Base-by-base conservation (phyloP, 2,888 invertebrate genomes). In the Syritta pipiens region DNA sequence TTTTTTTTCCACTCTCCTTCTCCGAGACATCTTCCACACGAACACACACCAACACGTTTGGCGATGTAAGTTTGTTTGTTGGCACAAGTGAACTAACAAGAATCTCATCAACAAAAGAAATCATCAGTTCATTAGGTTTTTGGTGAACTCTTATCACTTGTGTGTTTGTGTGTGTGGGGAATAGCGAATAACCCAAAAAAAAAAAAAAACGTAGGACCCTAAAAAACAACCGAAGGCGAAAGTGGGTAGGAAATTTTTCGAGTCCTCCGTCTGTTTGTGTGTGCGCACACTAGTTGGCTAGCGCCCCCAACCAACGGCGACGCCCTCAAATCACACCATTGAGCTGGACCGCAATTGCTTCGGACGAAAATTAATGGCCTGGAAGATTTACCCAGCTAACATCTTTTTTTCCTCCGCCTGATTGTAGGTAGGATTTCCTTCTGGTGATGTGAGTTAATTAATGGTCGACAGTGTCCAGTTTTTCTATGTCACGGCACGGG, bases 121-220 rank as follows among this genome's bases (percentile, higher is more conserved):
- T 81, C 82, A 74, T 82, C 82, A 82, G 82, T 82, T 82, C 82
- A 82, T 82, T 82, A 82, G 81, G 82, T 81, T 81, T 81, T 69
- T 76, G 71, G 74, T 75, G 65, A 74, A 79, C 79, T 74, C 79
- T 79, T 79, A 79, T 79, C 79, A 49, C 74, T 26, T 20, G 26
- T 19, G 12, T 46, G 35, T 37, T 55, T 63, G 62, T 76, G 28
- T 59, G 44, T 40, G 46, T 32, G 28, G 28, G 37, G 44, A 26
- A 22, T 67, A 62, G 67, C 60, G 46, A 74, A 53, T 72, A 55
- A 79, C 48, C 46, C 26, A 14, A 40, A 60, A n/a, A n/a, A n/a
- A n/a, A n/a, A n/a, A n/a, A n/a, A n/a, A n/a, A n/a, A n/a, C n/a
- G n/a, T n/a, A 10, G 30, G 20, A 35, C 46, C 30, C 28, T 74